Evolutionary conservation across 2,888 invertebrate genomes (phyloP).

Genomic region (Syritta pipiens): DNA sequence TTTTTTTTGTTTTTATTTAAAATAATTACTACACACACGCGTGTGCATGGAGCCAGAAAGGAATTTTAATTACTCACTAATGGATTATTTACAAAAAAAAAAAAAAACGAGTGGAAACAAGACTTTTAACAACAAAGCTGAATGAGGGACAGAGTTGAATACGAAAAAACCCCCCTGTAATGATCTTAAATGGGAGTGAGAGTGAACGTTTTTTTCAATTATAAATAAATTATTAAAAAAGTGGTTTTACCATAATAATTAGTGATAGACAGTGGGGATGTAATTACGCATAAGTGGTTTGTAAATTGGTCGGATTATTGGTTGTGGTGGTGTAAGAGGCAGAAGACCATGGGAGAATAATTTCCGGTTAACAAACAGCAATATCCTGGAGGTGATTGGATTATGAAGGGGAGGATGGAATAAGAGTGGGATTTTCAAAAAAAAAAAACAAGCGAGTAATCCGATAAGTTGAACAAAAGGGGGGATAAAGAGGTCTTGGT

Average conservation of each 20-base stretch:
- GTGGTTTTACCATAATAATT: background rate
- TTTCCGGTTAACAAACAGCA: too few relatives aligned
- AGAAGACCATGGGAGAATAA: too few relatives aligned
- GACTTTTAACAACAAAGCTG: constrained; percentile 18
- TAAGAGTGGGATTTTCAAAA: too few relatives aligned
- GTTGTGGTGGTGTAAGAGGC: too few relatives aligned
- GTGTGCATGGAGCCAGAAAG: constrained; percentile 13
- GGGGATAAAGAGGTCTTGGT: too few relatives aligned
- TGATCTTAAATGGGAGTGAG: constrained; percentile 22
- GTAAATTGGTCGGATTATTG: constrained; percentile 13
- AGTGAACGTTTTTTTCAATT: constrained; percentile 46
- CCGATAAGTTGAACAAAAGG: too few relatives aligned
- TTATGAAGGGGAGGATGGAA: too few relatives aligned
- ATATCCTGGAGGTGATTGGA: too few relatives aligned
- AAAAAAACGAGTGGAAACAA: constrained; percentile 14
- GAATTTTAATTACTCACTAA: constrained; percentile 59
- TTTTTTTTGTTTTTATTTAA: constrained; percentile 22
- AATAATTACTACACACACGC: constrained; percentile 27
- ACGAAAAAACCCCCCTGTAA: constrained; percentile 5
- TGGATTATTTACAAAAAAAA: constrained; percentile 47
- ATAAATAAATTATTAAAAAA: constrained; percentile 30
- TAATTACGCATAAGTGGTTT: constrained; percentile 1
- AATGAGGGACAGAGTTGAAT: too few relatives aligned
- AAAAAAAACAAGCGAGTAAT: too few relatives aligned
- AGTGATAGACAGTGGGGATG: background rate